Evolutionary conservation across 2,113 vertebrate species (phyloP), one percentile per base, ranked within the genome.

Genomic region (Cebidichthys violaceus): DNA sequence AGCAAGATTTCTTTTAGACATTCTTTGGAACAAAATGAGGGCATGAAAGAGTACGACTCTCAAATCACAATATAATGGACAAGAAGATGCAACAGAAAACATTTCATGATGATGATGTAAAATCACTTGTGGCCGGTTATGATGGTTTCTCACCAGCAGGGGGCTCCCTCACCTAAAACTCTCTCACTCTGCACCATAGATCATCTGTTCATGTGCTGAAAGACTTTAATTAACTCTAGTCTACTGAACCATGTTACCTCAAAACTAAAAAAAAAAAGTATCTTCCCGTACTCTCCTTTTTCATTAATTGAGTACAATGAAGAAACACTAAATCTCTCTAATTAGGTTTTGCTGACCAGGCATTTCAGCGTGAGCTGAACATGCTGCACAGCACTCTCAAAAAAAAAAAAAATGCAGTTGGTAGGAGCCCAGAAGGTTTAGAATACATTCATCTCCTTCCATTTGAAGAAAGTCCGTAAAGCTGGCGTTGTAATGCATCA

Each of bases 121-220:
- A 4, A 24, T 20, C 20, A 47, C 14, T 20, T 45, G 9, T n/a
- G 27, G 22, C 1, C 14, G 79, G 71, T 17, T 69, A 31, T 80
- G 8, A 7, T 45, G 31, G 8, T 13, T 14, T 73, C 20, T 75
- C 4, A 75, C 78, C 90, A 90, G 65, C 15, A 88, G 91, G 52
- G 72, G 85, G 27, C 67, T 0, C 47, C 15, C 70, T 79, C 29
- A 7, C 18, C 54, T 45, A 17, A 77, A 47, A 55, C 27, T 45
- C 15, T 29, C 13, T 6, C 15, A 37, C 15, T 18, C 45, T 76
- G 68, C 24, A 33, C 1, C 10, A 52, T 0, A 13, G 13, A 18
- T 37, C 1, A 5, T 22, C 27, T 64, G 1, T 70, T 50, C 31
- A 11, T 15, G 15, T 70, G 13, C 47, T 7, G 11, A 24, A 45